phyloP scores from a whole-genome alignment of 2,113 vertebrate species.

The Macquaria ambigua region DNA sequence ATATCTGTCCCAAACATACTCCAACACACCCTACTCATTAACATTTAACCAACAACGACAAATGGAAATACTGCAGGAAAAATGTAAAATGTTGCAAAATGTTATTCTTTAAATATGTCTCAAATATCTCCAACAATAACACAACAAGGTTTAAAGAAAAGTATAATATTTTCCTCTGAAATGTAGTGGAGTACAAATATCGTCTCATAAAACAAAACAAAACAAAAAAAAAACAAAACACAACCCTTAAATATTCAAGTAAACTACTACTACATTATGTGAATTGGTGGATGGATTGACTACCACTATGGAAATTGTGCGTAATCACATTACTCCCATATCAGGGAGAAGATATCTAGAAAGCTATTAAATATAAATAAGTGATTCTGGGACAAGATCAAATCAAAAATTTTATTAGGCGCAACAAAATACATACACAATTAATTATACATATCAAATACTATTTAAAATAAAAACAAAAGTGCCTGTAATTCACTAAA shows the following conservation, averaged over 20 bases:
- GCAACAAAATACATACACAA: not conserved
- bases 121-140: not conserved
- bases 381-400: not conserved
- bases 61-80: not conserved
- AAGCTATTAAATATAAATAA: not conserved
- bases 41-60: not conserved
- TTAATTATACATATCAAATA: not conserved
- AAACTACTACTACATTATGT: not conserved
- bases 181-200: not conserved
- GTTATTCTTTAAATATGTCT: not conserved
- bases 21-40: not conserved
- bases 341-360: not conserved
- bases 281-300: not conserved
- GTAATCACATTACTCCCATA: not conserved
- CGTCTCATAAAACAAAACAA: not conserved
- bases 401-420: slow-evolving; percentile 58
- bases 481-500: not conserved
- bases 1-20: not conserved
- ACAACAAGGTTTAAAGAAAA: not conserved
- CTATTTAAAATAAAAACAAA: not conserved
- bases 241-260: not conserved
- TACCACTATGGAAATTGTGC: not conserved
- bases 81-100: not conserved
- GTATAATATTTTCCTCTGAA: not conserved
- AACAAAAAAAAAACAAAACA: too few relatives aligned